These are phyloP conservation scores for Gorsachius goisagi DNA, from an alignment of 2,113 vertebrate species.

Conservation along the genomic window DNA sequence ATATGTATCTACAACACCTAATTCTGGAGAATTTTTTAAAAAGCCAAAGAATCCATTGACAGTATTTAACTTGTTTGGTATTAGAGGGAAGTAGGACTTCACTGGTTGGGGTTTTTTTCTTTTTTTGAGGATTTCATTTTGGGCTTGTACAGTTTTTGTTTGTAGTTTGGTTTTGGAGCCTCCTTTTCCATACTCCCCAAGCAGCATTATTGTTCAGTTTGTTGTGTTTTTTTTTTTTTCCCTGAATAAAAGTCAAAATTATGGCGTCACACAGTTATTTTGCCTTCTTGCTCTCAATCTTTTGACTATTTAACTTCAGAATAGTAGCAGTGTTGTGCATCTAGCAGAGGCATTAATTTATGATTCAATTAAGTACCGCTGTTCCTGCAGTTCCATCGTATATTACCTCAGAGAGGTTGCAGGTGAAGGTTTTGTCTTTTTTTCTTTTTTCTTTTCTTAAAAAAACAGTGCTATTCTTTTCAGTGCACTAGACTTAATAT, in stretches of 20 bases:
- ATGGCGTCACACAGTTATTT: not conserved
- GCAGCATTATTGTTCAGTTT: not conserved
- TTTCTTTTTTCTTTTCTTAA: not conserved
- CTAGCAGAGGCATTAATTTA: not conserved
- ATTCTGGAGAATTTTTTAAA: not conserved
- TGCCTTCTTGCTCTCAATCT: not conserved
- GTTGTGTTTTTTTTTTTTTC: not conserved
- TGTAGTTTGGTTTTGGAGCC: not conserved
- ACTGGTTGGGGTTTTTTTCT: too few relatives aligned
- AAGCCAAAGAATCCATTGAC: not conserved
- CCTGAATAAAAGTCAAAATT: not conserved
- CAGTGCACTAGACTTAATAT: not conserved
- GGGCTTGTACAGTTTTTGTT: not conserved
- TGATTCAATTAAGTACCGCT: not conserved
- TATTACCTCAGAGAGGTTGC: not conserved
- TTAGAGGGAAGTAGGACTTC: not conserved
- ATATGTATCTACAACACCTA: not conserved
- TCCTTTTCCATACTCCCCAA: not conserved
- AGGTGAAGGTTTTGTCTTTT: not conserved
- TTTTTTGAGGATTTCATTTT: not conserved
- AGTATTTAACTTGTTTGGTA: not conserved
- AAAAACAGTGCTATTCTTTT: not conserved
- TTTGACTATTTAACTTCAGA: not conserved
- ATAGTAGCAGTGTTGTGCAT: not conserved
- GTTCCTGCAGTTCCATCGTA: not conserved